These are phyloP conservation scores for Malachius bipustulatus DNA, from an alignment of 2,888 invertebrate species.

Conservation along the genomic window DNA sequence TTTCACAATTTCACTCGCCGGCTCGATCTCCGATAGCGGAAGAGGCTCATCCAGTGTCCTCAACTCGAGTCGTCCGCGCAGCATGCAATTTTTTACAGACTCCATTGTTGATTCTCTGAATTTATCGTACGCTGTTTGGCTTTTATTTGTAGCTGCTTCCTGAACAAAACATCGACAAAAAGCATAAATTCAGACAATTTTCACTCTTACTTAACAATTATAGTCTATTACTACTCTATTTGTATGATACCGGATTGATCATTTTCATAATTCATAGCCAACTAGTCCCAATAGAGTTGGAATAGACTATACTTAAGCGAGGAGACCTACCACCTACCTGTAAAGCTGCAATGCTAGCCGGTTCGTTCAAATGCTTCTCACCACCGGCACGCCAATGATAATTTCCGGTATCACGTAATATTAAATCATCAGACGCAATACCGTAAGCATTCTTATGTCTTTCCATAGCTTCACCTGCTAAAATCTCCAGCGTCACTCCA, in stretches of 20 bases:
- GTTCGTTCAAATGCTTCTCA: slow-evolving; percentile 97
- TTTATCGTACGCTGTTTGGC: slow-evolving; percentile 69
- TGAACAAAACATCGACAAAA: too few relatives aligned
- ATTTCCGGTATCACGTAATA: slow-evolving; percentile 71
- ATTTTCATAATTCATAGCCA: too few relatives aligned
- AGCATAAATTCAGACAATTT: too few relatives aligned
- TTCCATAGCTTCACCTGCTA: slow-evolving; percentile 76
- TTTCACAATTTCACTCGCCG: slow-evolving; percentile 90
- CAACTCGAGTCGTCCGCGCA: slow-evolving; percentile 88
- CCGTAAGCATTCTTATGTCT: slow-evolving; percentile 69
- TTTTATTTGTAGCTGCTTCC: slow-evolving; percentile 80
- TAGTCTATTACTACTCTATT: too few relatives aligned
- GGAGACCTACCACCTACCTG: slow-evolving; percentile 51
- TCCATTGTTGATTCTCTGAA: slow-evolving; percentile 79
- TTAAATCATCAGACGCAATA: slow-evolving; percentile 54
- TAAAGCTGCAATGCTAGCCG: slow-evolving; percentile 58
- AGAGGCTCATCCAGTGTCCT: slow-evolving; percentile 66
- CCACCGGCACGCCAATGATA: slow-evolving; percentile 97
- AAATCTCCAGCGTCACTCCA: slow-evolving; percentile 80
- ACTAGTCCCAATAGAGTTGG: too few relatives aligned
- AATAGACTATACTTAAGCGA: slow-evolving; percentile 38
- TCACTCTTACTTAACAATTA: too few relatives aligned
- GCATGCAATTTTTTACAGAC: slow-evolving; percentile 72
- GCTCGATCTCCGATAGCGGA: slow-evolving; percentile 79
- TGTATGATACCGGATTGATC: too few relatives aligned